These are phyloP conservation scores for Cherax destructor DNA, from an alignment of 1,140 invertebrate species.

Conservation along the genomic window DNA sequence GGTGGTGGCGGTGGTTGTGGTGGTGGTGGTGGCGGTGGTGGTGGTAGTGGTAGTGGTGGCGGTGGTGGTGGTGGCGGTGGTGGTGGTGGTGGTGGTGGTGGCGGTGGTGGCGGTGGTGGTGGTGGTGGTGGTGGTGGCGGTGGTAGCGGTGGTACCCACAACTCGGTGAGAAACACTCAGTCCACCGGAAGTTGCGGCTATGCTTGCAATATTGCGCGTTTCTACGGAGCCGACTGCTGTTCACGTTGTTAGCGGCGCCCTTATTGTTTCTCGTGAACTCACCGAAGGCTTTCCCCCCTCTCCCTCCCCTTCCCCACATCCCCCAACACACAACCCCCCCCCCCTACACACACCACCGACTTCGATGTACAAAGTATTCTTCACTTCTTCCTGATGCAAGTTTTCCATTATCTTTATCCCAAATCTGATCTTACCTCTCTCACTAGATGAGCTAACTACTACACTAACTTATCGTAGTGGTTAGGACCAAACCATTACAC, in stretches of 20 bases:
- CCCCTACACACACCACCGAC: not conserved
- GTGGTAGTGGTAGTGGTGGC: not conserved
- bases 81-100: not conserved
- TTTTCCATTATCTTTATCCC: too few relatives aligned
- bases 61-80: not conserved
- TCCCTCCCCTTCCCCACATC: too few relatives aligned
- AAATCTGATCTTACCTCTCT: too few relatives aligned
- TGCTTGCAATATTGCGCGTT: constrained; percentile 5
- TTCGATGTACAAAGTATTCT: too few relatives aligned
- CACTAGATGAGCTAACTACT: too few relatives aligned
- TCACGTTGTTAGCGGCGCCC: not conserved
- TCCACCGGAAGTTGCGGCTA: constrained; percentile 8
- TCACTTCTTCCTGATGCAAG: too few relatives aligned
- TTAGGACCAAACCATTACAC: too few relatives aligned
- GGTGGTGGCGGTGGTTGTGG: not conserved
- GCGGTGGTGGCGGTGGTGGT: not conserved
- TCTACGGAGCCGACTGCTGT: not conserved
- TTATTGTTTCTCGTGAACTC: not conserved
- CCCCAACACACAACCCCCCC: too few relatives aligned
- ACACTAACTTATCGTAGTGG: too few relatives aligned
- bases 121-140: not conserved
- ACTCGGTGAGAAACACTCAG: not conserved
- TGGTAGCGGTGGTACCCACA: not conserved
- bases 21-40: not conserved
- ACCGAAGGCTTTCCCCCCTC: too few relatives aligned